Evolutionary conservation across 2,113 vertebrate genomes (phyloP).

Genomic region (Gnathonemus echidnorhynchus): DNA sequence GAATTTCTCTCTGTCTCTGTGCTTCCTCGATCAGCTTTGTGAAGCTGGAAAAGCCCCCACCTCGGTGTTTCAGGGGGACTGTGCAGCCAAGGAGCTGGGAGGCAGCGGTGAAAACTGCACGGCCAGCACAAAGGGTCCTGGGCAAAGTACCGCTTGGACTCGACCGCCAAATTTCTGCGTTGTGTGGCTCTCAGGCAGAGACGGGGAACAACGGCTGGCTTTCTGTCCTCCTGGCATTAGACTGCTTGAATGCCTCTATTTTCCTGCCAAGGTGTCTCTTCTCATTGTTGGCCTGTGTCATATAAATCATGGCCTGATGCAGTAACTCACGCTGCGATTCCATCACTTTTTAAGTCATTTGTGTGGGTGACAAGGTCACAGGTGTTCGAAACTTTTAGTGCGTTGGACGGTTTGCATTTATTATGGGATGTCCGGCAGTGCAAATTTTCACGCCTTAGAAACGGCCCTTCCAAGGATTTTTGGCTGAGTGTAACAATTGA

Average conservation of each 20-base stretch:
- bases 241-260: conserved; percentile 2
- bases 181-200: neutral
- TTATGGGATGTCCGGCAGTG: neutral
- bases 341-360: neutral
- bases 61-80: conserved; percentile 31
- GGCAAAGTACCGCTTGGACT: conserved; percentile 26
- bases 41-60: conserved; percentile 48
- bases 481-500: neutral
- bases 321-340: conserved; percentile 1
- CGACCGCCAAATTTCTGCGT: neutral
- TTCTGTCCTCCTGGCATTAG: conserved; percentile 33
- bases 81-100: conserved; percentile 37
- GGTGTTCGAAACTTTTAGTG: neutral
- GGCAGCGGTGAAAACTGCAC: conserved; percentile 40
- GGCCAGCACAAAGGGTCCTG: conserved; percentile 30
- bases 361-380: neutral
- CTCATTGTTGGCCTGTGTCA: conserved; percentile 23
- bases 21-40: conserved; percentile 48
- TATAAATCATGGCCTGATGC: conserved; percentile 18
- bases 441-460: neutral
- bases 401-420: neutral
- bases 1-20: conserved; percentile 34
- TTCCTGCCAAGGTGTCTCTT: conserved; percentile 25
- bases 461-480: neutral
- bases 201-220: conserved; percentile 7